phyloP scores from a whole-genome alignment of 2,888 invertebrate species.

The Vesta saturnalis region DNA sequence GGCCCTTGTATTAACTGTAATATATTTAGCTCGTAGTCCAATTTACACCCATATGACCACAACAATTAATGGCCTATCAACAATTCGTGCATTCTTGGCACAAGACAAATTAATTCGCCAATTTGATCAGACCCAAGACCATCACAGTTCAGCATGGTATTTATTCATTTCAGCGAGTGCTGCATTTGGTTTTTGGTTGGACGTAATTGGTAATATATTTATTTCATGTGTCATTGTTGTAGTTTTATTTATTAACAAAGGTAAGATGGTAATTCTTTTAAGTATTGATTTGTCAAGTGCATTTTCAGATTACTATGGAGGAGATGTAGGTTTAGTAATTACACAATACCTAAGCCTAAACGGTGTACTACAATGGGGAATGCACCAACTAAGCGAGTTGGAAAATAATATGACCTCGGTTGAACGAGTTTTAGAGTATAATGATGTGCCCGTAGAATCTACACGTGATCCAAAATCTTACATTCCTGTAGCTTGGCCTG shows the following conservation, averaged over 20 bases:
- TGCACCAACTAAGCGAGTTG: constrained; percentile 86
- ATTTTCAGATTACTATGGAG: constrained; percentile 53
- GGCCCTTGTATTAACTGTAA: neutral
- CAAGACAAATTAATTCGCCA: constrained; percentile 73
- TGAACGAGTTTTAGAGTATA: constrained; percentile 73
- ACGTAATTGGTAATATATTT: constrained; percentile 71
- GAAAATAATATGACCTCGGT: constrained; percentile 88
- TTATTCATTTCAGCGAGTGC: constrained; percentile 69
- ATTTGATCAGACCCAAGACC: constrained; percentile 74
- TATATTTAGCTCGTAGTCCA: constrained; percentile 77
- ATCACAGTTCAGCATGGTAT: constrained; percentile 77
- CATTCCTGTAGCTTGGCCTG: constrained; percentile 79
- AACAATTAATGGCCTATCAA: constrained; percentile 82
- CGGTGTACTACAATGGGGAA: constrained; percentile 73
- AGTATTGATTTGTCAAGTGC: neutral
- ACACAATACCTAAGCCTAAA: constrained; percentile 79
- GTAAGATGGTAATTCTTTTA: constrained; percentile 28
- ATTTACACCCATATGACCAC: constrained; percentile 89
- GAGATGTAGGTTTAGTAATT: constrained; percentile 83
- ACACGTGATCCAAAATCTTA: constrained; percentile 51
- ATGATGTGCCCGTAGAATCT: constrained; percentile 61
- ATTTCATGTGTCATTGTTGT: constrained; percentile 66
- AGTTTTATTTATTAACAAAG: constrained; percentile 39
- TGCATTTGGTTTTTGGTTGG: constrained; percentile 75
- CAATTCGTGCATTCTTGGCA: constrained; percentile 82